Base-by-base conservation (phyloP, 2,113 vertebrate species). In the Bagarius yarrelli region DNA sequence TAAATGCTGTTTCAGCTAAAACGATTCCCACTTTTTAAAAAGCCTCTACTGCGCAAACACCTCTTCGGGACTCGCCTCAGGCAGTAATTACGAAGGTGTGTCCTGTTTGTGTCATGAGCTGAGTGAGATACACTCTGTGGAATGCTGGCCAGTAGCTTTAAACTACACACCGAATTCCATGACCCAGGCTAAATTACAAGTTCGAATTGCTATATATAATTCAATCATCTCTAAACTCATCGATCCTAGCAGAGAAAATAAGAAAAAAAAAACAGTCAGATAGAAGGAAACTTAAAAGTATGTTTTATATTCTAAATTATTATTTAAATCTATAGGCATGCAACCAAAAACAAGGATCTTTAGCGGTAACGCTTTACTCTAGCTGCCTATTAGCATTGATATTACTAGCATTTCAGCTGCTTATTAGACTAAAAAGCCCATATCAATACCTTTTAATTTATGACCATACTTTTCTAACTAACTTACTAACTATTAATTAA, bases 41-140 rank as follows among this genome's bases (percentile, higher is more conserved):
- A 23, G 57, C 44, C 40, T 21, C 76, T 30, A 11, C 52, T 78
- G 76, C 2, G 19, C 19, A 78, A 61, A 32, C 61, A 59, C 21
- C 19, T 50, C 59, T n/a, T 76, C 32, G n/a, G 25, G 25, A 50
- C 44, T 34, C 5, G 67, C 19, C 18, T 1, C 25, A 34, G 47
- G 9, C 55, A 1, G 59, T 40, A 12, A 66, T 66, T 75, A 59
- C 63, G 9, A 56, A 59, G 61, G 27, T 50, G 66, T 47, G 25
- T 56, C 63, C 57, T 76, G 36, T 47, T 66, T 81, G 80, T 12
- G 71, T 81, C 67, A 61, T 30, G n/a, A 4, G 13, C 44, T 32
- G 60, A 64, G 52, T 74, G 67, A 75, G 60, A 50, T 53, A 66
- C 60, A 27, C 70, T 52, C 52, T 47, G 60, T 56, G 79, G 71